Conservation (phyloP, 2,113 vertebrate species). For the Neoarius graeffei region DNA sequence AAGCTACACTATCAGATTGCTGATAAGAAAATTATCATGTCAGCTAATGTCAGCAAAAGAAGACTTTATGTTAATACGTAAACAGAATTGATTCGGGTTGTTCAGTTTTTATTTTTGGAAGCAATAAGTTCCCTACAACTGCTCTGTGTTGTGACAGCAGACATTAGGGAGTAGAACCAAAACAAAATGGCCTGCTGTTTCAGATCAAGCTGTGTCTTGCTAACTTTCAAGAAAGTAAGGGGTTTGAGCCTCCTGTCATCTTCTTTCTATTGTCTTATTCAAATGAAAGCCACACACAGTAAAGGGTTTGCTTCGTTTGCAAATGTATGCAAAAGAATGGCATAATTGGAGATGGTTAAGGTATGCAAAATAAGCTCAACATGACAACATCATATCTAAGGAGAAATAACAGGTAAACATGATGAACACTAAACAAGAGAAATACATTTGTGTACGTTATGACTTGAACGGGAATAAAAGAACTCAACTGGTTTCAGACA, state of each 20-base stretch:
- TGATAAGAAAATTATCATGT: constrained; percentile 39
- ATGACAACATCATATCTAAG: neutral
- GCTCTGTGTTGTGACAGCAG: constrained; percentile 32
- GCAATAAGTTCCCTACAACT: neutral
- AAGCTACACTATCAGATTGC: constrained; percentile 7
- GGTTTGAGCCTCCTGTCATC: constrained; percentile 33
- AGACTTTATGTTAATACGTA: constrained; percentile 29
- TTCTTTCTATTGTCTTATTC: constrained; percentile 30
- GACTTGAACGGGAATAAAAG: neutral
- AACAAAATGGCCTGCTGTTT: constrained; percentile 46
- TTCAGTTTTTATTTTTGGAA: constrained; percentile 13
- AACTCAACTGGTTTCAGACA: neutral
- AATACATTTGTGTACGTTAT: neutral
- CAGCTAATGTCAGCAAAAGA: constrained; percentile 21
- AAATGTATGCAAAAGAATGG: neutral
- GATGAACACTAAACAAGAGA: neutral
- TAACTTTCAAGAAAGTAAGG: constrained; percentile 22
- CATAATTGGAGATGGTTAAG: neutral
- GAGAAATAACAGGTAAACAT: neutral
- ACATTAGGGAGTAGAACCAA: constrained; percentile 10
- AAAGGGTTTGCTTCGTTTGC: neutral
- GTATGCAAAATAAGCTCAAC: constrained; percentile 3
- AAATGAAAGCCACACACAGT: constrained; percentile 2
- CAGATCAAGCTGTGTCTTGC: constrained; percentile 41
- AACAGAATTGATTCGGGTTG: neutral